A percentile compares a stretch with the other conserved stretches of the same genome.
phyloP scores from a whole-genome alignment of 2,113 vertebrate genomes.

The Zootoca vivipara region DNA sequence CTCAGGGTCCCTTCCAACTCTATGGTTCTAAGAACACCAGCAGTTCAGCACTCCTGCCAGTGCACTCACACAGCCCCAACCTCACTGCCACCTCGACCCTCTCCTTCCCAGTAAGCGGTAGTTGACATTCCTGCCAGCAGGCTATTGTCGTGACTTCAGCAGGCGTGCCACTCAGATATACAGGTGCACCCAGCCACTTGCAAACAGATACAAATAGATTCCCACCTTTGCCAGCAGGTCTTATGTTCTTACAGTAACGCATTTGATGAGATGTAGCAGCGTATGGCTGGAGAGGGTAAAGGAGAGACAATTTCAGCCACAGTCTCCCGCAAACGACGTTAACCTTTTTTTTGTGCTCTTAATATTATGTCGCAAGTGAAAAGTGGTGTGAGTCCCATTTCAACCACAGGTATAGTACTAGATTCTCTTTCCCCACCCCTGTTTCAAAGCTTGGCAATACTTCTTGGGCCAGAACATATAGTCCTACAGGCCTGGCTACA shows the following conservation, averaged over 20 bases:
- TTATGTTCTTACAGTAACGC: fast-evolving
- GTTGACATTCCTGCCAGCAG: too few species aligned
- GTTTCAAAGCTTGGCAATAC: neutral
- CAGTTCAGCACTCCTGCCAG: too few species aligned
- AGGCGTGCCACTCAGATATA: too few species aligned
- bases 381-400: neutral
- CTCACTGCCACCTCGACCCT: too few species aligned
- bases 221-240: too few species aligned
- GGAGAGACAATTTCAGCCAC: conserved; percentile 47
- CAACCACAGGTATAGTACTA: neutral
- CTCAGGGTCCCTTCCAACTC: too few species aligned
- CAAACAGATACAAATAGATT: too few species aligned
- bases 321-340: conserved; percentile 17
- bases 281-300: conserved; percentile 4
- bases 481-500: neutral
- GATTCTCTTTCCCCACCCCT: neutral
- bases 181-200: too few species aligned
- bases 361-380: conserved; percentile 9
- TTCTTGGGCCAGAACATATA: neutral
- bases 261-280: conserved; percentile 28
- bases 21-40: too few species aligned
- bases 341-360: conserved; percentile 45
- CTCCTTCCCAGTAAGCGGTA: too few species aligned
- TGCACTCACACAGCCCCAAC: too few species aligned
- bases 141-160: too few species aligned